Conservation (phyloP, 2,888 invertebrate species). For the Oscheius onirici region DNA sequence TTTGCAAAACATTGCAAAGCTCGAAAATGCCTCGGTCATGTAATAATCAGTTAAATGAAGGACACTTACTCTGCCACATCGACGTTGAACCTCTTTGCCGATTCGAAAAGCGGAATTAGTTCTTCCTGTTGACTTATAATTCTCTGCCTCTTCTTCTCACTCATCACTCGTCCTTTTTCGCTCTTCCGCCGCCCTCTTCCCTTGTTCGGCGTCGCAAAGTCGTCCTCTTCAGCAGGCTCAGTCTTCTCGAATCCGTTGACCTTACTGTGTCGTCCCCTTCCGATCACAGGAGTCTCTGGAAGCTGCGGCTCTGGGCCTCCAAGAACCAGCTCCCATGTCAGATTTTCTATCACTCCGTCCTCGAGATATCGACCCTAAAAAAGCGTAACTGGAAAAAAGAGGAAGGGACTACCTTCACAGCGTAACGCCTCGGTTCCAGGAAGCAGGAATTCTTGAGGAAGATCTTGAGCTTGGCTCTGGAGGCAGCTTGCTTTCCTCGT, state of each 20-base stretch:
- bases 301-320: constrained; percentile 55
- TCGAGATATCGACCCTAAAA: constrained; percentile 35
- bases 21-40: too few species aligned
- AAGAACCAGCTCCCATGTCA: constrained; percentile 49
- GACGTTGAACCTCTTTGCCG: constrained; percentile 44
- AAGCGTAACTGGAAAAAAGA: too few species aligned
- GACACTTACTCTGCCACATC: constrained; percentile 28
- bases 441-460: constrained; percentile 53
- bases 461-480: constrained; percentile 51
- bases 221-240: not conserved
- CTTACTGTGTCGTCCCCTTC: constrained; percentile 47
- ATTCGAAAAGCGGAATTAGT: constrained; percentile 47
- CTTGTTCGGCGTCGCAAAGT: not conserved
- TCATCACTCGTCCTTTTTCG: constrained; percentile 30
- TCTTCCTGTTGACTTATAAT: constrained; percentile 60
- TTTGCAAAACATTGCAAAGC: too few species aligned
- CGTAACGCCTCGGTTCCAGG: constrained; percentile 42
- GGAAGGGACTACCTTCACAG: constrained; percentile 47
- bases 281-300: constrained; percentile 53
- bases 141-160: constrained; percentile 34
- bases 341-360: constrained; percentile 36
- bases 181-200: constrained; percentile 26
- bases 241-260: constrained; percentile 4
- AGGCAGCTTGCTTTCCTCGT: constrained; percentile 45
- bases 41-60: not conserved